Conservation (phyloP, 2,888 invertebrate genomes). For the Xestia ashworthii region DNA sequence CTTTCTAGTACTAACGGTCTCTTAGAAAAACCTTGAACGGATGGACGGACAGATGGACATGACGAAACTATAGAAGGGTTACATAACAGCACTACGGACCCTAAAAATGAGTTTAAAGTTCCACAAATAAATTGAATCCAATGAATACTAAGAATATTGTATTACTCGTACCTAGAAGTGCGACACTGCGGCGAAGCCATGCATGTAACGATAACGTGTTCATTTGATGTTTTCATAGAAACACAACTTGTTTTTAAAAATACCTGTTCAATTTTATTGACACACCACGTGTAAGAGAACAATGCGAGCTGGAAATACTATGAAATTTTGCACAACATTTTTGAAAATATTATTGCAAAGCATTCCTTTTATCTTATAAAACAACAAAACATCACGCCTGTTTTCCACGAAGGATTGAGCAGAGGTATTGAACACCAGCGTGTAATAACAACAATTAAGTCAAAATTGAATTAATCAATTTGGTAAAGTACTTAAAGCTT, state of each 20-base stretch:
- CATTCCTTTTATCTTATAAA: not conserved
- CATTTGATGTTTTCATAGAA: not conserved
- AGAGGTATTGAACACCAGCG: not conserved
- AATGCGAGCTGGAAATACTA: not conserved
- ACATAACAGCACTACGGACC: too few relatives aligned
- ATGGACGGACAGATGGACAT: too few relatives aligned
- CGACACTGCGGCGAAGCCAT: not conserved
- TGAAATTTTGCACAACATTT: not conserved
- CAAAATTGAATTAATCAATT: constrained; percentile 10
- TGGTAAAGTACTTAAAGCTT: constrained; percentile 8
- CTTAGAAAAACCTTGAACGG: too few relatives aligned
- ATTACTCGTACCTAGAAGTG: not conserved
- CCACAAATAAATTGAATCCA: not conserved
- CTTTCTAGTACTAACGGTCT: too few relatives aligned
- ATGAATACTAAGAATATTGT: not conserved
- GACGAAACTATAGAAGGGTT: too few relatives aligned
- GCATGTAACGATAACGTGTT: not conserved
- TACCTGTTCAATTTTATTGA: not conserved
- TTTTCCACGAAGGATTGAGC: not conserved
- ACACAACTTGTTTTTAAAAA: not conserved
- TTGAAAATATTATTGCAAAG: constrained; percentile 5
- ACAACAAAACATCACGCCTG: not conserved
- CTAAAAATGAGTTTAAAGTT: not conserved
- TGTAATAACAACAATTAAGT: not conserved
- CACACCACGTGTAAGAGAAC: not conserved